Base-by-base conservation (phyloP, 2,888 invertebrate genomes). In the Bimastos eiseni region DNA sequence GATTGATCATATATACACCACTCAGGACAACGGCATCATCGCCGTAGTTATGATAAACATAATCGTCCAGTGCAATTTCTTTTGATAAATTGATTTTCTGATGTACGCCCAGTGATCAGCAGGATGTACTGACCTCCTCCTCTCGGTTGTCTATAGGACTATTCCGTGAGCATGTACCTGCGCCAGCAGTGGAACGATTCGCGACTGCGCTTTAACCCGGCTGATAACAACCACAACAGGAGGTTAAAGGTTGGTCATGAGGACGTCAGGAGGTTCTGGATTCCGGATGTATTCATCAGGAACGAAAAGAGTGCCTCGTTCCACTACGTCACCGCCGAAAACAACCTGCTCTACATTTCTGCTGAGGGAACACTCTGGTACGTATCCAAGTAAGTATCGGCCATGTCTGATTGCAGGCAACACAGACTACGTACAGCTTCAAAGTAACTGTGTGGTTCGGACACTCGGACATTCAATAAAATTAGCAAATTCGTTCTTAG, bases 131-230 rank as follows among this genome's bases (percentile, higher is more conserved):
- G 5, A 44, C 44, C 2, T 2, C 19, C 8, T 44, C 44, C 19
- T 19, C 2, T 21, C n/a, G 2, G 1, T 21, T 36, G n/a, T 55
- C 36, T 38, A 90, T 89, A 98, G 98, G 98, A 98, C 2, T 98
- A 98, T 95, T 98, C 98, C 92, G 97, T 98, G n/a, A 98, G 98
- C 94, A 97, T 98, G 95, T 98, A 98, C 95, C 96, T 98, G 93
- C 98, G 98, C 92, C 98, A 98, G 96, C 97, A 97, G 94, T 98
- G 98, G 98, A 96, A 97, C 38, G 98, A 98, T 95, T 97, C 98
- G 91, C 96, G 98, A 83, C 96, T 98, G 38, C 44, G 89, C 83
- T 93, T 92, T 90, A 89, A 92, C 86, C 88, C 89, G 30, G 89
- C 91, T 83, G 88, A 34, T 15, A 91, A 91, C 86, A 41, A 70